Percentiles rank a stretch among this genome's conserved stretches.
Evolutionary conservation across 2,888 invertebrate species (phyloP).

Genomic region (Cryptocephalus moraei): DNA sequence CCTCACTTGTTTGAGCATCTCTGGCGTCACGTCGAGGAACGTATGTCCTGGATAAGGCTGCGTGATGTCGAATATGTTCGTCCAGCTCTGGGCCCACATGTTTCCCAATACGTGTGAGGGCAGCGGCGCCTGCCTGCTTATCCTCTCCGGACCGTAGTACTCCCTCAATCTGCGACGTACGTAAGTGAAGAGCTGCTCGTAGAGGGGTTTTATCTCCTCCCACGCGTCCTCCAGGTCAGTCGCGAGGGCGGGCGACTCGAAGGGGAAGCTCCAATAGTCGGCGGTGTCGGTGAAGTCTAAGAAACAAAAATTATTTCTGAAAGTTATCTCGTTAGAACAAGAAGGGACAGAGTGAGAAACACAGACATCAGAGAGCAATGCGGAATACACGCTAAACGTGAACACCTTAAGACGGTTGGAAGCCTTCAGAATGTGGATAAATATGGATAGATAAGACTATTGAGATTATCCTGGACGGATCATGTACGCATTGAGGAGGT

Average conservation of each 20-base stretch:
- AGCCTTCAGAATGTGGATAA: no score
- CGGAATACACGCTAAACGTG: no score
- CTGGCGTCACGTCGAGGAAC: conserved; percentile 71
- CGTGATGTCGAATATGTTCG: conserved; percentile 67
- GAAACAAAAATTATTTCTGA: conserved; percentile 16
- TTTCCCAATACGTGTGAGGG: conserved; percentile 82
- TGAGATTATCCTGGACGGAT: no score
- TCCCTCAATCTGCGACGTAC: conserved; percentile 74
- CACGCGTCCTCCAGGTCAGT: conserved; percentile 73
- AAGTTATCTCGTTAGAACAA: not conserved
- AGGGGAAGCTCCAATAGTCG: conserved; percentile 82
- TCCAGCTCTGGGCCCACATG: conserved; percentile 87
- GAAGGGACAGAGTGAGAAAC: no score
- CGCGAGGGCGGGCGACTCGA: conserved; percentile 66
- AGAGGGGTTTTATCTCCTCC: conserved; percentile 77
- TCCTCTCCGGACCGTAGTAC: conserved; percentile 73
- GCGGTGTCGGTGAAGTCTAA: conserved; percentile 80
- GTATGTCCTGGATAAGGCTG: conserved; percentile 76
- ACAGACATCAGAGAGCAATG: no score
- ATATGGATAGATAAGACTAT: no score
- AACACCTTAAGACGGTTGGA: no score
- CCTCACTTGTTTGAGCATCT: conserved; percentile 65
- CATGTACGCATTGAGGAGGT: no score
- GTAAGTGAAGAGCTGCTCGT: conserved; percentile 82
- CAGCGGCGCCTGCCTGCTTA: conserved; percentile 68